Percentiles rank a stretch among this genome's conserved stretches.
phyloP scores from a whole-genome alignment of 2,113 vertebrate species.

The Dasypus novemcinctus region DNA sequence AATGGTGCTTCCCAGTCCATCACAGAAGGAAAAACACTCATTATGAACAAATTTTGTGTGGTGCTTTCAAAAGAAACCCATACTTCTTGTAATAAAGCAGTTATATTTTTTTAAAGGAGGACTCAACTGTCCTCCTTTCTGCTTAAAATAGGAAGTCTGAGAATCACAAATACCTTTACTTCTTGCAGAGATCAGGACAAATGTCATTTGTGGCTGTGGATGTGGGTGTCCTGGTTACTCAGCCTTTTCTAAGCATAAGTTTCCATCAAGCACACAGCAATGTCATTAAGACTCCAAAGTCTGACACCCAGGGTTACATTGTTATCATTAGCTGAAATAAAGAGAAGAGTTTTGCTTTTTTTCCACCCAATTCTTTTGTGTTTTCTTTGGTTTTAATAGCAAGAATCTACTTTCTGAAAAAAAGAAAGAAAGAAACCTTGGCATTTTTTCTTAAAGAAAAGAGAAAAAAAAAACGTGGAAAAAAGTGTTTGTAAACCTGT shows the following conservation, averaged over 20 bases:
- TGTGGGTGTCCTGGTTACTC: not conserved
- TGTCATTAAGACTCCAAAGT: not conserved
- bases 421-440: too few relatives aligned
- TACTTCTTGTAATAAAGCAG: not conserved
- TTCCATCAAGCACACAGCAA: not conserved
- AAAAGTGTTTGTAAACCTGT: not conserved
- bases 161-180: not conserved
- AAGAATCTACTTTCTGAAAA: not conserved
- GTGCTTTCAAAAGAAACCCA: not conserved
- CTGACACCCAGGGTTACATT: not conserved
- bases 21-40: not conserved
- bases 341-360: not conserved
- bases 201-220: not conserved
- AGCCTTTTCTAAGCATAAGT: not conserved
- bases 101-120: not conserved
- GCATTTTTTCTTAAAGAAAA: not conserved
- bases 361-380: not conserved
- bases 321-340: not conserved
- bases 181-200: not conserved
- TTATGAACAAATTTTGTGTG: not conserved
- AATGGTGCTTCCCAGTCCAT: not conserved
- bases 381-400: not conserved
- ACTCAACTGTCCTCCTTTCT: not conserved
- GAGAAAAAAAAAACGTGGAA: not conserved
- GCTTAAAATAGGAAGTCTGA: not conserved